Evolutionary conservation across 1,140 invertebrate genomes (phyloP).

Genomic region (Anagrus nilaparvatae): DNA sequence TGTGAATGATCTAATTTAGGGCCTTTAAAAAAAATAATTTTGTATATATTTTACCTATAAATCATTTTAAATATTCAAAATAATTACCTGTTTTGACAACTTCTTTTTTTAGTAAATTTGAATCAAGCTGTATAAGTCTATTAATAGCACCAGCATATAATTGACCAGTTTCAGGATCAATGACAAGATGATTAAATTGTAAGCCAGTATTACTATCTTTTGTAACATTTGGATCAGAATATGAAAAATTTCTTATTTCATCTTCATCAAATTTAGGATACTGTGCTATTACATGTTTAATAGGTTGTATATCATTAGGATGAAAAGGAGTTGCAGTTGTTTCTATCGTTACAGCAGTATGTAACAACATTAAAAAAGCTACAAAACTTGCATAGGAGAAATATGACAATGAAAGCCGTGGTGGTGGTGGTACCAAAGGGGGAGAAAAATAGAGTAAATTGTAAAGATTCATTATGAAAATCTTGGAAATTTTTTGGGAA

Average conservation of each 20-base stretch:
- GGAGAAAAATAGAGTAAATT: too few relatives aligned
- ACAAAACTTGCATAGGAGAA: conserved; percentile 21
- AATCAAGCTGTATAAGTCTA: conserved; percentile 68
- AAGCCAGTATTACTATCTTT: conserved; percentile 32
- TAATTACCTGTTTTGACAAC: conserved; percentile 48
- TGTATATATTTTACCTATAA: neutral
- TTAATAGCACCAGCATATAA: conserved; percentile 78
- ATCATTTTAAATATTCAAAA: neutral
- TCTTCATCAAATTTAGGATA: conserved; percentile 22
- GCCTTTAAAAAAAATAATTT: conserved; percentile 41
- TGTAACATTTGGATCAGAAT: conserved; percentile 33
- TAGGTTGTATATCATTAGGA: conserved; percentile 18
- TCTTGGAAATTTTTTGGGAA: too few relatives aligned
- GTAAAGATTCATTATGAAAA: too few relatives aligned
- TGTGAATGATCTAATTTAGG: conserved; percentile 76
- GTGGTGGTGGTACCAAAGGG: conserved; percentile 22
- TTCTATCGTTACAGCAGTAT: conserved; percentile 24
- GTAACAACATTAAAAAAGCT: conserved; percentile 24
- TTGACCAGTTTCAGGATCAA: conserved; percentile 48
- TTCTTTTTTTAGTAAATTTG: conserved; percentile 59
- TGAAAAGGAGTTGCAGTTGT: conserved; percentile 16
- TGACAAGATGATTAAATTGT: conserved; percentile 49
- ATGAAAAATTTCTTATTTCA: conserved; percentile 19
- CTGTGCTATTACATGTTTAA: conserved; percentile 26
- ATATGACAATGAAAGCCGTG: conserved; percentile 18